Conservation (phyloP, 2,797 vertebrate genomes). For the Anguilla pacifica region DNA sequence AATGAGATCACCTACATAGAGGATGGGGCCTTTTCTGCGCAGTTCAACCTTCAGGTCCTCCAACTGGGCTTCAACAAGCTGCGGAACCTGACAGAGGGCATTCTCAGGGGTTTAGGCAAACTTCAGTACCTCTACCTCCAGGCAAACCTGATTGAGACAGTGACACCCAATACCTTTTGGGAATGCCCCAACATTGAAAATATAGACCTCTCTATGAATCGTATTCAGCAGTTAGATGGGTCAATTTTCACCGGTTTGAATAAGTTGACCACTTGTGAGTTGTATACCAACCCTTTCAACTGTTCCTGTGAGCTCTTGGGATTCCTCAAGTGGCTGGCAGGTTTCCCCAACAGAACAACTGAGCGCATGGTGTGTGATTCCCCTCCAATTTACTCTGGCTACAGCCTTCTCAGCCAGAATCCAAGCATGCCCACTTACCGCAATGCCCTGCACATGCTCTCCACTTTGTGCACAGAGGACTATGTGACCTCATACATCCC, state of each 20-base stretch:
- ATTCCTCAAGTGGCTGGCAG: conserved; percentile 91
- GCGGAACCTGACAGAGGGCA: conserved; percentile 93
- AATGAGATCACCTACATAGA: conserved; percentile 82
- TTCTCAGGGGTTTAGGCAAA: conserved; percentile 91
- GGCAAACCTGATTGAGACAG: conserved; percentile 94
- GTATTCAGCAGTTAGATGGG: conserved; percentile 81
- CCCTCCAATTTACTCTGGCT: conserved; percentile 85
- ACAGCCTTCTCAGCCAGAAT: conserved; percentile 91
- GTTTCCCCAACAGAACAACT: conserved; percentile 89
- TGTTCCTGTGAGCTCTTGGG: conserved; percentile 94
- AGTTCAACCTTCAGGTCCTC: conserved; percentile 88
- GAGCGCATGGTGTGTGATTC: conserved; percentile 97
- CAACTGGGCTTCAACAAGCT: conserved; percentile 97
- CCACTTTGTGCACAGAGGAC: conserved; percentile 82
- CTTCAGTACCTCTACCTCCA: conserved; percentile 99
- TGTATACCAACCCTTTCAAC: conserved; percentile 97
- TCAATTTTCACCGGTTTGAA: conserved; percentile 84
- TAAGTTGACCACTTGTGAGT: conserved; percentile 91
- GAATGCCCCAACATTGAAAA: conserved; percentile 96
- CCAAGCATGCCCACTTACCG: conserved; percentile 83
- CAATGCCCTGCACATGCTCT: conserved; percentile 87
- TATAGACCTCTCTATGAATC: conserved; percentile 98
- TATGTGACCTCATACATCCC: conserved; percentile 64
- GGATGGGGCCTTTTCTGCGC: conserved; percentile 81
- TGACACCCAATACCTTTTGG: conserved; percentile 94